Conservation (phyloP, 2,113 vertebrate species). For the Gavia stellata region DNA sequence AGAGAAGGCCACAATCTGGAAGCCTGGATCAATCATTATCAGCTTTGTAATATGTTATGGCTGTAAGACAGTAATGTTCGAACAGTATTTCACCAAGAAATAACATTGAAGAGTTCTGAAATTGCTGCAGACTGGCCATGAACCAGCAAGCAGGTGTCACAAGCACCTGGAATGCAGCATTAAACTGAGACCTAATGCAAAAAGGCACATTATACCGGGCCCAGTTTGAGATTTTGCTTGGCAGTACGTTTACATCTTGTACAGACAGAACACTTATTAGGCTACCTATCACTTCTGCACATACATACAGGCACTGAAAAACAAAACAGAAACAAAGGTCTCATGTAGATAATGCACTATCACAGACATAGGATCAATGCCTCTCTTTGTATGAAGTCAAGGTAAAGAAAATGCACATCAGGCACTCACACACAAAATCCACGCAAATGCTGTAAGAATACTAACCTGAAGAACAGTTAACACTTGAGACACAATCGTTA, state of each 20-base stretch:
- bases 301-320: neutral
- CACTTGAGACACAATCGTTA: neutral
- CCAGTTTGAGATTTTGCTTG: neutral
- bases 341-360: neutral
- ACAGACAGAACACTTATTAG: neutral
- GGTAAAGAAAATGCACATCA: neutral
- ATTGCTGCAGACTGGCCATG: neutral
- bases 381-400: neutral
- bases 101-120: neutral
- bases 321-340: neutral
- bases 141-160: neutral
- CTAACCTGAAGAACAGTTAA: neutral
- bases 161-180: neutral
- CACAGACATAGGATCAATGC: accelerated
- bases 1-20: neutral
- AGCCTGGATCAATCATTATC: neutral
- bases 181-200: neutral
- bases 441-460: neutral
- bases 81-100: neutral
- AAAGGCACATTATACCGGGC: neutral
- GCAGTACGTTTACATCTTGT: neutral
- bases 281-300: neutral
- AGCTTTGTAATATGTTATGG: neutral
- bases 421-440: neutral
- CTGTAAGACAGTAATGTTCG: neutral